Percentiles rank a stretch among this genome's conserved stretches.
phyloP scores from a whole-genome alignment of 2,888 invertebrate species.

The Antheraea assamensis region DNA sequence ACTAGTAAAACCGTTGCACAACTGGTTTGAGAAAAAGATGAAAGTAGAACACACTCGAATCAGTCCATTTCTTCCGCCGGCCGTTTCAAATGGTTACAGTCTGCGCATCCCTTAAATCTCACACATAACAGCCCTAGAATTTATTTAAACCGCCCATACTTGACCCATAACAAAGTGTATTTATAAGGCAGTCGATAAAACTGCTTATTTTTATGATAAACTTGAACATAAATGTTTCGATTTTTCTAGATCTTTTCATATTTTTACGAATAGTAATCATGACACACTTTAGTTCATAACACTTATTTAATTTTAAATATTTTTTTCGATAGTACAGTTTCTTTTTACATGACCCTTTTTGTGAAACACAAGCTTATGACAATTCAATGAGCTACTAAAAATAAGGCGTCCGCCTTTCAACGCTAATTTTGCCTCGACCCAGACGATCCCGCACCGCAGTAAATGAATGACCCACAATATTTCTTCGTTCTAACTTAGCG shows the following conservation, averaged over 20 bases:
- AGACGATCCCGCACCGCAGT: no score
- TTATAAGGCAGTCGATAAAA: not conserved
- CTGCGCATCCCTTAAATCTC: not conserved
- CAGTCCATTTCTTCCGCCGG: not conserved
- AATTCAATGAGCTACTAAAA: no score
- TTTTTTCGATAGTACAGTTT: no score
- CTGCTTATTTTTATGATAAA: not conserved
- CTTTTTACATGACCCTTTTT: no score
- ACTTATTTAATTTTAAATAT: no score
- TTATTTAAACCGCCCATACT: not conserved
- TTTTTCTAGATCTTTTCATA: not conserved
- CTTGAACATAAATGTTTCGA: not conserved
- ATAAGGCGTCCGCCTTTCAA: no score
- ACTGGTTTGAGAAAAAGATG: not conserved
- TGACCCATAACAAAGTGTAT: not conserved
- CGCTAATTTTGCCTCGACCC: no score
- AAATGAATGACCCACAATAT: no score
- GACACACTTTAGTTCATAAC: not conserved
- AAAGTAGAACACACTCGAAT: slow-evolving; percentile 3
- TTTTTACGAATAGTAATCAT: not conserved
- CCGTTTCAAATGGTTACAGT: not conserved
- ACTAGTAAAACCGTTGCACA: no score
- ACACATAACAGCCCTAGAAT: not conserved
- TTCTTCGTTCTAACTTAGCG: no score
- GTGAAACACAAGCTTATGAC: no score